Base-by-base conservation (phyloP, 23 tunicate species). In the Corella eumyota region DNA sequence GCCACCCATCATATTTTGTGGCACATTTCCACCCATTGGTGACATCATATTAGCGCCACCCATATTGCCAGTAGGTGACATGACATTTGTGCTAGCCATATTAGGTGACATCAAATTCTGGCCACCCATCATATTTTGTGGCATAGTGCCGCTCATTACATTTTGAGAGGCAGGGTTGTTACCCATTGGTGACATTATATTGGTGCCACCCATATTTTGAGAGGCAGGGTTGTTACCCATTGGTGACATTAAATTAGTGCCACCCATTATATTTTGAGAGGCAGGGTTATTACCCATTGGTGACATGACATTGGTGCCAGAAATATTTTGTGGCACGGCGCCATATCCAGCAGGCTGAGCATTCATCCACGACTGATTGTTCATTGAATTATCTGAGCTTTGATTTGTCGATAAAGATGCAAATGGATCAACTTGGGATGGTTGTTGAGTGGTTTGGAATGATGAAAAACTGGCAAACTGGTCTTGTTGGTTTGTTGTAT, bases 331-430 rank as follows among this genome's bases (percentile, higher is more conserved):
- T 25, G 27, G 20, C 23, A 25, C 57, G 22, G 23, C 20, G 23
- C 57, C 57, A 25, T 51, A 27, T 6, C 57, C 57, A 19, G 22
- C 23, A 51, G 57, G 23, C 13, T 11, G 15, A 11, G 48, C 48
- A n/a, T n/a, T n/a, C 48, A 40, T 40, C 15, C 13, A 40, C 48
- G 48, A n/a, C n/a, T n/a, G n/a, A 51, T 51, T 27, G 57, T 11
- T 11, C 6, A n/a, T 51, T 25, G 57, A 51, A 6, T 52, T 6
- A 65, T 25, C 11, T 3, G 81, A 55, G 1, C 66, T 62, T 4
- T 61, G 74, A 31, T 64, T 11, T 28, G 61, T 23, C 1, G 94
- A 69, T 0, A 64, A 70, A 2, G 95, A 77, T 17, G 75, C 92
- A 31, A 82, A 82, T 7, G 73, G 80, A 67, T 82, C 92, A 30